phyloP scores from a whole-genome alignment of 1,140 invertebrate genomes.

The Drepana arcuata region DNA sequence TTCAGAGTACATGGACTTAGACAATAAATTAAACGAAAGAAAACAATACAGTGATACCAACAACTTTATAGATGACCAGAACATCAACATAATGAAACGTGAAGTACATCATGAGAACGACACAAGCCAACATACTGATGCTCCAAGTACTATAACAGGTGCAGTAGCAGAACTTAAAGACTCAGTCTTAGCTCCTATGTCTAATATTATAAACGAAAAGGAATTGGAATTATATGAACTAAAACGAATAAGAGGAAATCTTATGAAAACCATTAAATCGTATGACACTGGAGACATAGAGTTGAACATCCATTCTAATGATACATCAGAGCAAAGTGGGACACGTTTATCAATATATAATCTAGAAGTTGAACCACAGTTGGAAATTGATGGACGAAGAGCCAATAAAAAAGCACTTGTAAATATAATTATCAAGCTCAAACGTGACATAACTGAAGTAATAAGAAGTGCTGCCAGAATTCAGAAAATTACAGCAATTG shows the following conservation, averaged over 20 bases:
- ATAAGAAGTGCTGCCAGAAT: conserved; percentile 23
- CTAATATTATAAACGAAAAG: conserved; percentile 21
- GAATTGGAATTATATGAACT: conserved; percentile 24
- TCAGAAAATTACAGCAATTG: conserved; percentile 11
- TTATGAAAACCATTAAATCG: conserved; percentile 11
- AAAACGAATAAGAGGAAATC: conserved; percentile 15
- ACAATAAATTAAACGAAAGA: not conserved
- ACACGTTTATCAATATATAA: conserved; percentile 19
- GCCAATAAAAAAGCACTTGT: conserved; percentile 13
- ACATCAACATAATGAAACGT: no score
- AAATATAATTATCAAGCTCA: conserved; percentile 27
- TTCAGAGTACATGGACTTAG: not conserved
- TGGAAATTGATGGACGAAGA: conserved; percentile 8
- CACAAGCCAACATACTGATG: no score
- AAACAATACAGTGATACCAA: conserved; percentile 2
- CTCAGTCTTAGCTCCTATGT: conserved; percentile 18
- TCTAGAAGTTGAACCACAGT: conserved; percentile 13
- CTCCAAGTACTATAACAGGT: conserved; percentile 4
- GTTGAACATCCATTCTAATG: not conserved
- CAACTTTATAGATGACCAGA: not conserved
- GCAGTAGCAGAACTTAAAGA: conserved; percentile 16
- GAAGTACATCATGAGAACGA: no score
- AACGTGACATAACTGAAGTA: conserved; percentile 33
- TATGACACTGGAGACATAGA: conserved; percentile 1
- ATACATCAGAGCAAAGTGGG: not conserved